Evolutionary conservation across 2,797 vertebrate genomes (phyloP).

Genomic region (Alosa sapidissima): DNA sequence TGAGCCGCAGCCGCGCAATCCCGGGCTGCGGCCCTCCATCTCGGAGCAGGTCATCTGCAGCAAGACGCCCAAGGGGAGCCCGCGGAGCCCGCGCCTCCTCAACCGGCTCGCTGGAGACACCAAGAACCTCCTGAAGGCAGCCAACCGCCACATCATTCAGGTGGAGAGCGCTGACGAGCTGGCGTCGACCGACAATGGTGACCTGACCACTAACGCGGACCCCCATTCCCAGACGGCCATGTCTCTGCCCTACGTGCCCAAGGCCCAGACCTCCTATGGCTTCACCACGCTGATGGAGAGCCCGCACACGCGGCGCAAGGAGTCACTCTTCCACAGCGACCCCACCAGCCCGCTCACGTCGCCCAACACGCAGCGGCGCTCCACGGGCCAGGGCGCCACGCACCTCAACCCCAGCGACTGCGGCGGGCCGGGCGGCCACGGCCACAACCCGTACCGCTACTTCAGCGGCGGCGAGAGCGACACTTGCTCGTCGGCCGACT

Average conservation of each 20-base stretch:
- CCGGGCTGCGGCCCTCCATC: constrained; percentile 69
- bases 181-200: constrained; percentile 66
- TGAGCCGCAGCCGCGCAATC: constrained; percentile 62
- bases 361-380: constrained; percentile 76
- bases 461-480: constrained; percentile 95
- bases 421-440: constrained; percentile 65
- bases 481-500: constrained; percentile 94
- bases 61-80: constrained; percentile 78
- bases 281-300: constrained; percentile 92
- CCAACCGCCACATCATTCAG: constrained; percentile 93
- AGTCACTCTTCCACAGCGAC: constrained; percentile 95
- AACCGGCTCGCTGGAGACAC: constrained; percentile 81
- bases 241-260: constrained; percentile 91
- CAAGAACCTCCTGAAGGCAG: constrained; percentile 79
- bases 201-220: constrained; percentile 80
- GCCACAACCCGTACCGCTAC: constrained; percentile 89
- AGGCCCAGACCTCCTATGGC: constrained; percentile 94
- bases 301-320: constrained; percentile 93
- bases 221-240: constrained; percentile 90
- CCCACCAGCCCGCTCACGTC: constrained; percentile 86
- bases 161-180: constrained; percentile 92
- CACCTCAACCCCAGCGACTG: constrained; percentile 79
- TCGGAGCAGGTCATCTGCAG: constrained; percentile 81
- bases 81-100: constrained; percentile 86
- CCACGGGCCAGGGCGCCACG: constrained; percentile 56